Evolutionary conservation across 2,113 vertebrate genomes (phyloP).

Genomic region (Nycticryphes semicollaris): DNA sequence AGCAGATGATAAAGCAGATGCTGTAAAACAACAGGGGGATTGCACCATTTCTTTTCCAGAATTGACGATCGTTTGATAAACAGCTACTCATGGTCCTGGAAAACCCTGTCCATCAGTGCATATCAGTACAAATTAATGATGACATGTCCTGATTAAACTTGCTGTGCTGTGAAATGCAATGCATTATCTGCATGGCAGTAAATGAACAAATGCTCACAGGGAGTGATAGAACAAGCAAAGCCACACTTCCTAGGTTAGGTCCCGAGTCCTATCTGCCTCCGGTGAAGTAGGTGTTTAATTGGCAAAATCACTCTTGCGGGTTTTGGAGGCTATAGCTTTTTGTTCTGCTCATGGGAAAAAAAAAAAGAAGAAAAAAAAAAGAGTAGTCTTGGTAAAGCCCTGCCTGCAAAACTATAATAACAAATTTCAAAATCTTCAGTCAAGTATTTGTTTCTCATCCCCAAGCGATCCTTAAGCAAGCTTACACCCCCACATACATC

Average conservation of each 20-base stretch:
- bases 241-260: constrained; percentile 8
- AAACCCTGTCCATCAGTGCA: constrained; percentile 68
- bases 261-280: background rate
- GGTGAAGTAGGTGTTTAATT: background rate
- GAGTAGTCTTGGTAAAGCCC: background rate
- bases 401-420: background rate
- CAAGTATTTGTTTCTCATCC: background rate
- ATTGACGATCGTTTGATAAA: constrained; percentile 51
- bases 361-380: no score
- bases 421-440: background rate
- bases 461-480: background rate
- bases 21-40: constrained; percentile 59
- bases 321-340: background rate
- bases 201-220: constrained; percentile 34
- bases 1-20: constrained; percentile 67
- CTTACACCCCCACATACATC: background rate
- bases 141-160: constrained; percentile 72
- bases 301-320: background rate
- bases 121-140: constrained; percentile 67
- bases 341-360: background rate
- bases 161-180: constrained; percentile 67
- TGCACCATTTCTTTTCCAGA: constrained; percentile 29
- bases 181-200: constrained; percentile 61
- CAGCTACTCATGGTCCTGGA: constrained; percentile 58
- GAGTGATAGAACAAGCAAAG: constrained; percentile 28